phyloP scores from a whole-genome alignment of 2,113 vertebrate genomes.

The Cisticola juncidis region DNA sequence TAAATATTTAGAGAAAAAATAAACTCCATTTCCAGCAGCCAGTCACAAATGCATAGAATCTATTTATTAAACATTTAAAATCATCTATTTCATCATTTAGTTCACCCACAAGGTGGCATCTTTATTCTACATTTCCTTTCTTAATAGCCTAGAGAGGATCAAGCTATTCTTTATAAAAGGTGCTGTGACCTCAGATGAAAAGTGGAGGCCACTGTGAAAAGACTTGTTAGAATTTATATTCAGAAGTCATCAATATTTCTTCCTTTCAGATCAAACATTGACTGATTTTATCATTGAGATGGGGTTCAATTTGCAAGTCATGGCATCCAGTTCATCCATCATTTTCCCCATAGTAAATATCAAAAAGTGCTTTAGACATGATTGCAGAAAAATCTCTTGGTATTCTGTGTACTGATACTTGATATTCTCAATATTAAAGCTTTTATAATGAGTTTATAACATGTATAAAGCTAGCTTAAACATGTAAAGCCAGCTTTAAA shows the following conservation, averaged over 20 bases:
- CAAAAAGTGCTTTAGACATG: neutral
- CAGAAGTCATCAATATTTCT: neutral
- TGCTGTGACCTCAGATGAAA: neutral
- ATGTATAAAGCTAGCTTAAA: neutral
- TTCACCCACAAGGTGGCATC: constrained; percentile 57
- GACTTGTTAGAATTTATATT: neutral
- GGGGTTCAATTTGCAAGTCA: neutral
- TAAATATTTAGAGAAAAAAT: neutral
- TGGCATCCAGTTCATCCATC: neutral
- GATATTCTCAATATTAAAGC: neutral
- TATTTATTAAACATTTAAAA: neutral
- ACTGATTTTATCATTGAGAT: neutral
- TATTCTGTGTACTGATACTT: neutral
- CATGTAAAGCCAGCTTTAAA: neutral
- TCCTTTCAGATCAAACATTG: neutral
- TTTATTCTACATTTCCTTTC: constrained; percentile 5
- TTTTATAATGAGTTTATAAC: neutral
- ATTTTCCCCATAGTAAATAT: neutral
- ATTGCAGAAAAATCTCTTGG: neutral
- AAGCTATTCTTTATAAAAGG: neutral
- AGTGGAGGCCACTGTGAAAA: neutral
- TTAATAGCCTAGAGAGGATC: neutral
- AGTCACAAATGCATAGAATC: neutral
- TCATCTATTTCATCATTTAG: neutral
- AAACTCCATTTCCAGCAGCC: neutral